Conservation (phyloP, 2,797 vertebrate genomes). For the Enteromius radiatus region DNA sequence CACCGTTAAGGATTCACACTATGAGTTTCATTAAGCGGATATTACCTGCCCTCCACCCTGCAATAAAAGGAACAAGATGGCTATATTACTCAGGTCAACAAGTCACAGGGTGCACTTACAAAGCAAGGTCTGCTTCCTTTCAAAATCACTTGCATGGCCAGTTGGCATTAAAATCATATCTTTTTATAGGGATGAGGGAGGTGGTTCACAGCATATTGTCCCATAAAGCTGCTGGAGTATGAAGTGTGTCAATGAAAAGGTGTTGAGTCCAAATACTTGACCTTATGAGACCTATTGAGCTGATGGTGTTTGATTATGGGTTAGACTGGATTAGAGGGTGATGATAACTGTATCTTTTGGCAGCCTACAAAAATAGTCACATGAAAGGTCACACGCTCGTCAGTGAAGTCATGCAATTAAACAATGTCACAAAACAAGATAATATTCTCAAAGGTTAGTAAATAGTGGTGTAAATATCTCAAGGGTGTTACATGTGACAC, state of each 20-base stretch:
- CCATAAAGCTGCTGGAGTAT: constrained; percentile 29
- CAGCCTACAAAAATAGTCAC: constrained; percentile 22
- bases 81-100: constrained; percentile 36
- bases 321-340: not conserved
- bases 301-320: constrained; percentile 28
- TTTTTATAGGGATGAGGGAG: constrained; percentile 26
- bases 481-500: not conserved
- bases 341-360: constrained; percentile 20
- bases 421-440: not conserved
- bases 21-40: not conserved
- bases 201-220: constrained; percentile 3
- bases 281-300: constrained; percentile 50
- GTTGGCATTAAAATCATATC: constrained; percentile 21
- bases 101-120: not conserved
- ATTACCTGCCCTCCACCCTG: constrained; percentile 42
- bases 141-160: constrained; percentile 33
- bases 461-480: not conserved
- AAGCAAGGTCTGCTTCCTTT: constrained; percentile 47
- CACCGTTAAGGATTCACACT: not conserved
- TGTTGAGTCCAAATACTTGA: constrained; percentile 59
- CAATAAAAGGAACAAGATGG: constrained; percentile 39
- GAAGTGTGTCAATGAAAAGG: constrained; percentile 49
- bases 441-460: not conserved
- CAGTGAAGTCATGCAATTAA: constrained; percentile 5
- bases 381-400: constrained; percentile 21